phyloP scores from a whole-genome alignment of 1,140 invertebrate genomes.

The Phortica variegata region DNA sequence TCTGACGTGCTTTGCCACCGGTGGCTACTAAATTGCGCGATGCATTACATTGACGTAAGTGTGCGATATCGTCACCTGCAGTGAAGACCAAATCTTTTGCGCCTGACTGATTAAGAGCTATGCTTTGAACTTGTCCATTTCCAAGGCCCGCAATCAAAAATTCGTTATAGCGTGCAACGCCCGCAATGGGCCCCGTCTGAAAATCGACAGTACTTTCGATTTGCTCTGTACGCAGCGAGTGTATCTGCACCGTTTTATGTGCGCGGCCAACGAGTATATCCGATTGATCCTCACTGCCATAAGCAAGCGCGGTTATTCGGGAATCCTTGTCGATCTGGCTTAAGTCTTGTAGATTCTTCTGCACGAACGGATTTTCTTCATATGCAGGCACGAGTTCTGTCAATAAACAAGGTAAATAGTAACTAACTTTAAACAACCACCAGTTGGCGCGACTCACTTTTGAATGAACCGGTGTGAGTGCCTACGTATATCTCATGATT shows the following conservation, averaged over 20 bases:
- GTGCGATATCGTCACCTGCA: conserved; percentile 43
- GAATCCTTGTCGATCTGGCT: conserved; percentile 60
- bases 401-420: neutral
- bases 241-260: conserved; percentile 35
- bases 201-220: conserved; percentile 18
- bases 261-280: conserved; percentile 66
- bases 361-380: conserved; percentile 38
- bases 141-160: conserved; percentile 42
- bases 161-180: conserved; percentile 40
- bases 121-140: conserved; percentile 41
- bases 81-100: conserved; percentile 15
- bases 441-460: conserved; percentile 34
- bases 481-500: conserved; percentile 53
- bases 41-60: conserved; percentile 56
- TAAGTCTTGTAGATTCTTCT: conserved; percentile 59
- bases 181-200: conserved; percentile 36
- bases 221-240: conserved; percentile 18
- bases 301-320: conserved; percentile 67
- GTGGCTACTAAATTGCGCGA: conserved; percentile 46
- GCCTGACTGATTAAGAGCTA: conserved; percentile 15
- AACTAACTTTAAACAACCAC: neutral
- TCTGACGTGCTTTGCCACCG: conserved; percentile 61
- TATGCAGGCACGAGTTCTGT: conserved; percentile 35
- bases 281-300: conserved; percentile 66
- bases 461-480: conserved; percentile 55